Evolutionary conservation across 1,140 invertebrate genomes (phyloP), one percentile per base, ranked within the genome.

Genomic region (Agrilus planipennis): DNA sequence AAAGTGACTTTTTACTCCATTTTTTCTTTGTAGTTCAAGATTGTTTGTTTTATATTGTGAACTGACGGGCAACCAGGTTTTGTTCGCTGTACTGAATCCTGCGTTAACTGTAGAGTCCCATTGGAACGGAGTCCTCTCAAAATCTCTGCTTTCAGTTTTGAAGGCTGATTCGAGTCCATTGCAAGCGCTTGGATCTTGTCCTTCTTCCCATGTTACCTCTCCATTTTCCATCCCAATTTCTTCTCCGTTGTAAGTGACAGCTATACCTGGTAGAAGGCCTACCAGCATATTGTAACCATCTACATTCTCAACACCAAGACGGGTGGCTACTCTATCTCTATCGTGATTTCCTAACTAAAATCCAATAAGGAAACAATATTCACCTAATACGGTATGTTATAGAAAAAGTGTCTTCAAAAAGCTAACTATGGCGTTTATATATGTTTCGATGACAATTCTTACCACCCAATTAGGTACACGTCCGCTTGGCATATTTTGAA

Each of bases 171-270:
- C 5, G 4, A 6, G 4, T 21, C 3, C 28, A 17, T 4, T 15
- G 10, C 64, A 65, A 15, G 65, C 68, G 2, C 54, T 51, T 0
- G 71, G 68, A 45, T 72, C 70, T 2, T 64, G 30, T 0, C 69
- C 68, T 42, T 72, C 54, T 2, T 61, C 53, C 34, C 55, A 74
- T 2, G 65, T 61, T 11, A 76, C 60, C 34, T 49, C 60, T 0
- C 69, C 66, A 56, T 83, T 66, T 30, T 63, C 49, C 72, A 83
- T 79, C 0, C 76, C 81, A 21, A 85, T 73, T 54, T 86, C 82
- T 58, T 85, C 81, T 7, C 80, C 86, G 63, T 36, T 36, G 19
- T 36, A 21, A 32, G 77, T 72, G 1, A 87, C 70, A 1, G 71
- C 68, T 1, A 83, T 71, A 0, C 84, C 85, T 6, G 80, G 79